Evolutionary conservation across 37 sponge, comb jelly and placozoan genomes (phyloP).

Genomic region (Geodia barretti): DNA sequence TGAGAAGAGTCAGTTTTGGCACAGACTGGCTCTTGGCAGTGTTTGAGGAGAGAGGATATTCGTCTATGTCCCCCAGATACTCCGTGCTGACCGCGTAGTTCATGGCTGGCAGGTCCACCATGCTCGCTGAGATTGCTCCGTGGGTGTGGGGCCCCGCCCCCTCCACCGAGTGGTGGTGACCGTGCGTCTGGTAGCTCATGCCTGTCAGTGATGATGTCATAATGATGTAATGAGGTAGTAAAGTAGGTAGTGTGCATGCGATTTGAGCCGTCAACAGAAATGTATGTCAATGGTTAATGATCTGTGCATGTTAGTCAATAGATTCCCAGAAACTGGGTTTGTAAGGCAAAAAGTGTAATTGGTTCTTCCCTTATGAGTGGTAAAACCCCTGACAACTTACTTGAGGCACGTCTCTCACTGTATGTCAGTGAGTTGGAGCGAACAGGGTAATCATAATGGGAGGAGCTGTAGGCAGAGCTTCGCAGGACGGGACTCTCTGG

Average conservation of each 20-base stretch:
- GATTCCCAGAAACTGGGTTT: background rate
- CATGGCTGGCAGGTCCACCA: conserved; percentile 55
- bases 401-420: background rate
- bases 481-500: background rate
- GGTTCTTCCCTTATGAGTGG: no score
- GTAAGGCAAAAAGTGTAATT: no score
- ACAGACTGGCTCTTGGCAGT: conserved; percentile 65
- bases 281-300: no score
- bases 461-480: background rate
- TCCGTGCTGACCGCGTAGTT: conserved; percentile 22
- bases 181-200: background rate
- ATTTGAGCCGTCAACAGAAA: no score
- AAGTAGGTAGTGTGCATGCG: no score
- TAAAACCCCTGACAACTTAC: no score
- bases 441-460: conserved; percentile 9
- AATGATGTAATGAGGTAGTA: no score
- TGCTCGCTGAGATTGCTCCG: conserved; percentile 39
- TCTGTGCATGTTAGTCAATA: background rate
- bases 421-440: conserved; percentile 18
- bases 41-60: conserved; percentile 28
- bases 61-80: conserved; percentile 41
- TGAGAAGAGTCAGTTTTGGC: conserved; percentile 54
- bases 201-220: background rate
- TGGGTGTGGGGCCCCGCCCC: background rate
- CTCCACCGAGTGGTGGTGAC: conserved; percentile 18